Base-by-base conservation (phyloP, 2,888 invertebrate species). In the Drosophila emarginata region DNA sequence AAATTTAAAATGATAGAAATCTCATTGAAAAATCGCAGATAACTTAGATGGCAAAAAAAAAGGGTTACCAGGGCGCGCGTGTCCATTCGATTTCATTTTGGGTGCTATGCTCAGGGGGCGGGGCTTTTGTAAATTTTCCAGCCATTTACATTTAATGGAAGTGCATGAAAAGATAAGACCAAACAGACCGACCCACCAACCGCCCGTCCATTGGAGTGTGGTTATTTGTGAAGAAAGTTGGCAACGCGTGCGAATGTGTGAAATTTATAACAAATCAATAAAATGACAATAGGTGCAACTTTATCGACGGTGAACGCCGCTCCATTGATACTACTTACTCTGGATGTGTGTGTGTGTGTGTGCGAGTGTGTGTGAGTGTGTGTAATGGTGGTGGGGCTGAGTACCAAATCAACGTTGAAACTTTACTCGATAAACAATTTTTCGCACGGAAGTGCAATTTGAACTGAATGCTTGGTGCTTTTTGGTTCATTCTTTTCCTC, bases 391-490 rank as follows among this genome's bases (percentile, higher is more conserved):
- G 51, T n/a, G 39, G 28, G 28, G 14, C 14, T 14, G 7, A 45
- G 9, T 15, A 14, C 57, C 60, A 66, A 62, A 64, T 62, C 64
- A 51, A 60, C 65, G 67, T 54, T 9, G 78, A 79, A 85, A 87
- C 65, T 85, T 85, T 84, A 21, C 45, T 73, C 78, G 80, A 87
- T 85, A 85, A 87, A 85, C 85, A 85, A 83, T 87, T 87, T 85
- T 87, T 85, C 85, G 84, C 84, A 85, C 87, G 84, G 84, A 85
- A 85, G 84, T 85, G 87, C 87, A 85, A 87, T 87, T 85, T 85
- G 72, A 85, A 77, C 80, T 83, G 82, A 82, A 81, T 79, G 78
- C 74, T 71, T 60, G 78, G 15, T 15, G 7, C 40, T 67, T 67
- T 72, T 69, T 28, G 28, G 23, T 52, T 50, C 58, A 32, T 39